Base-by-base conservation (phyloP, 2,888 invertebrate genomes). In the Pachymerium ferrugineum region DNA sequence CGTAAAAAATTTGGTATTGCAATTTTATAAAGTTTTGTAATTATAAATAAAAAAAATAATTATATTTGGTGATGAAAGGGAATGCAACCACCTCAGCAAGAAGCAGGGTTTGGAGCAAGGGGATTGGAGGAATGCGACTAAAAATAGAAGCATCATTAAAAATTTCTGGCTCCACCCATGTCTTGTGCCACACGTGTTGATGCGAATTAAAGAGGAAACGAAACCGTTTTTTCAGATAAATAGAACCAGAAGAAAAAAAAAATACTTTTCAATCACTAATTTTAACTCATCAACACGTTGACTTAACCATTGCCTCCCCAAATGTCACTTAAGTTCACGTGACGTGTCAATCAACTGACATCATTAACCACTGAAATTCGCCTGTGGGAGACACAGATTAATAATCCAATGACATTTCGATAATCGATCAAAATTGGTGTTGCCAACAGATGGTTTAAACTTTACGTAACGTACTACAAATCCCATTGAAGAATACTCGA, bases 91-190 rank as follows among this genome's bases (percentile, higher is more conserved):
- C 54, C 54, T 54, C 54, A 54, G 54, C 54, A 25, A 28, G 54
- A 54, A 25, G 25, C 22, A 54, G 54, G n/a, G 54, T 54, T 28
- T 54, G 54, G 22, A 25, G 28, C 22, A 54, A 54, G 54, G 54
- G 54, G 54, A 22, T 54, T 54, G 54, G 25, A 54, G 25, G 54
- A 54, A 54, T 54, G 54, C 54, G 54, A 1, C 54, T 54, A 54
- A 54, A 54, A 54, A 54, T 54, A 54, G 54, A 28, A 25, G 54
- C 25, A 54, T 54, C 54, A 54, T 54, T 54, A 54, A 54, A 54
- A 54, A 54, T 10, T 28, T 14, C 22, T 8, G 54, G 14, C 54
- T 54, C 54, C 54, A 54, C 25, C 54, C 25, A 28, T 54, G 54
- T 25, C 54, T 22, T 47, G 8, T 25, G 54, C 54, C 28, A 54